Base-by-base conservation (phyloP, 2,797 vertebrate genomes). In the Rhodeus uyekii region DNA sequence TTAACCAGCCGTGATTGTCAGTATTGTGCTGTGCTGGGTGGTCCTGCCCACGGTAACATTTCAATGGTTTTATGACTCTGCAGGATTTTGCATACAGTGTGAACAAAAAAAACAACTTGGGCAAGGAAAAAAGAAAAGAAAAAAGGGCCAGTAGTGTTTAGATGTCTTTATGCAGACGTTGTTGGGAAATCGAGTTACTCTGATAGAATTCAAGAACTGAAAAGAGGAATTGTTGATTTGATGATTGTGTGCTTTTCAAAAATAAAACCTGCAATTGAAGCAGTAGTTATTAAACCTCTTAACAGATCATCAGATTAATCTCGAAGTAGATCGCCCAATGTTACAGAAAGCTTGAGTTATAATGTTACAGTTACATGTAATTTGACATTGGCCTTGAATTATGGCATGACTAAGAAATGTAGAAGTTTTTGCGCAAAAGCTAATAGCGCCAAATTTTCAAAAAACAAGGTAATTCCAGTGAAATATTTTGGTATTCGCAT, bases 181-280 rank as follows among this genome's bases (percentile, higher is more conserved):
- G 34, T 81, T 75, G 80, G 38, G 36, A 63, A 73, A 72, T 61
- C 5, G n/a, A 42, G 46, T 38, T 48, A 19, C 7, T 80, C 18
- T 19, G 3, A 48, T 8, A 42, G 60, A 50, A 53, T 74, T 61
- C 32, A 34, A 74, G 80, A 82, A 82, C 24, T 68, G 44, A 68
- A 82, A 82, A 68, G 73, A 55, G 80, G 72, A 82, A 75, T 38
- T 24, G 67, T 44, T 46, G 67, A 80, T 18, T 73, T 38, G 78
- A 63, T 27, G 48, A 76, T 68, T 65, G 24, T 53, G 44, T 38
- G 55, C 32, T 63, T 65, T 81, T 27, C 27, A 34, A 46, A 82
- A 46, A 61, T 76, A 48, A 34, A 79, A n/a, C 24, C 39, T 61
- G 39, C 76, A 22, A 16, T 24, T n/a, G 1, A 64, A 77, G 60